Evolutionary conservation across 2,113 vertebrate species (phyloP), one percentile per base, ranked within the genome.

Genomic region (Bagarius yarrelli): DNA sequence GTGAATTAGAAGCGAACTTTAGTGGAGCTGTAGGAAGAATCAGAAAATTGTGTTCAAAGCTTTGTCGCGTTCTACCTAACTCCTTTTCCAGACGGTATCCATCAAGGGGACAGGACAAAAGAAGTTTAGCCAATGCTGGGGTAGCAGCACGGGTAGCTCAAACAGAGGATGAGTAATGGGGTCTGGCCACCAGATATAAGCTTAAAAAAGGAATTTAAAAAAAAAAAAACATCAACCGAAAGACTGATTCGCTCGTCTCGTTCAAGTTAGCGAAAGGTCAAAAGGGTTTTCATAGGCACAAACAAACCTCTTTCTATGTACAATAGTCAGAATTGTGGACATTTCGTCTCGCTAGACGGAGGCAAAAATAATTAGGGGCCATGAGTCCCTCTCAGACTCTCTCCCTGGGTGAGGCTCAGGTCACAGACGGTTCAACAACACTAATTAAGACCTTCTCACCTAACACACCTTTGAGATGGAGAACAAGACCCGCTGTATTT

Each of bases 361-460:
- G 56, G 79, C 30, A 61, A 84, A 81, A 84, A 84, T 81, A 81
- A 84, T 84, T 84, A 84, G 75, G 25, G 67, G 59, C 57, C 36
- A 30, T 50, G 79, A 66, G 79, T 78, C 53, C 57, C 67, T 72
- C 55, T 59, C 67, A 59, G 57, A 76, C 50, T 34, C 27, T 50
- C n/a, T 30, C 21, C 25, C 34, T 23, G 75, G 59, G 66, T 81
- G 76, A 81, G 79, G 34, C 40, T 36, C 32, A 47, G 79, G 79
- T 78, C 83, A 84, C 56, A 66, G 77, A 63, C 70, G 52, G 32
- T 32, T 56, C 66, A 19, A 25, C 50, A 79, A 63, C 69, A 67
- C 74, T 79, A 79, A 83, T 83, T 78, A 83, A 79, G 70, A 67
- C 52, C 16, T 53, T 71, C 60, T 66, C 73, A 63, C 64, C 66